Base-by-base conservation (phyloP, 2,888 invertebrate species). In the Candidula unifasciata region DNA sequence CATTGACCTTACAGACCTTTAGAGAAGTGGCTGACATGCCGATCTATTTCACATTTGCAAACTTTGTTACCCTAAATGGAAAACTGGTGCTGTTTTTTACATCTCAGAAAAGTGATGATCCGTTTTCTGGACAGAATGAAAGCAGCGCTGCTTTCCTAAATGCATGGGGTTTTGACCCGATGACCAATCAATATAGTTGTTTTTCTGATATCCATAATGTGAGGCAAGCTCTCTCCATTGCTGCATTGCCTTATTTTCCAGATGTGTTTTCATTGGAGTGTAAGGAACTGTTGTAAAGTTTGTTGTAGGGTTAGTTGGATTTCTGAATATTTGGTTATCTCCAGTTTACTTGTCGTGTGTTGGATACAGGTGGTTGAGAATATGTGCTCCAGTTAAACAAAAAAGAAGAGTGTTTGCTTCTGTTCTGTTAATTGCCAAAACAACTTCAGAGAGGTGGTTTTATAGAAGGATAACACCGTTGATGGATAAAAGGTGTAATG, bases 221-320 rank as follows among this genome's bases (percentile, higher is more conserved):
- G 16, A 30, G 30, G 13, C 76, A 52, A 68, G 82, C 82, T 16
- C 66, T 66, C 5, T 33, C 52, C 52, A 24, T 82, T 6, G 16
- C 76, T 33, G 64, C 66, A 16, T 10, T 76, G 44, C 82, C 82
- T 68, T 30, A 82, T 52, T 18, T 82, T 44, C 82, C 82, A 76
- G 8, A 13, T 27, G 52, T 44, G 27, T 81, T 73, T 73, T 13
- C 0, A 60, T 60, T 60, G 37, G 64, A 6, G 13, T 44, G 44
- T 44, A 44, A 44, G 44, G 44, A 44, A 44, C 44, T 44, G 44
- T 13, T 44, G 44, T 44, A 44, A 44, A 44, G 13, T 44, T 44
- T 10, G 44, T 44, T 44, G 8, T 44, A 44, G 8, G 13, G 44
- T 6, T 44, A 44, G 13, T 10, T 44, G 44, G 6, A 44, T 44